A percentile compares a stretch with the other conserved stretches of the same genome.
Evolutionary conservation across 2,888 invertebrate species (phyloP).

Genomic region (Nomada hirtipes): DNA sequence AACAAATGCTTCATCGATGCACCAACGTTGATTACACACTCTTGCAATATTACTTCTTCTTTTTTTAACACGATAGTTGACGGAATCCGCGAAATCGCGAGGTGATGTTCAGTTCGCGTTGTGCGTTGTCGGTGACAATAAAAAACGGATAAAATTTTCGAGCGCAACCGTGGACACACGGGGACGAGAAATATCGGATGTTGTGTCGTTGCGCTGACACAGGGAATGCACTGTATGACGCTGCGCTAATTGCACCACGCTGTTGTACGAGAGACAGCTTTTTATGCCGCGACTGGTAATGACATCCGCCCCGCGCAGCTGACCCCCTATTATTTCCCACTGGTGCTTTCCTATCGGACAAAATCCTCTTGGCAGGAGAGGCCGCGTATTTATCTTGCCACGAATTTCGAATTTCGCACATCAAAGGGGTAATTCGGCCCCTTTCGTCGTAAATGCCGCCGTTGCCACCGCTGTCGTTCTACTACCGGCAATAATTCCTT

Average conservation of each 20-base stretch:
- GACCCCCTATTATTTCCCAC: constrained; percentile 77
- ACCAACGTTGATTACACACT: too few relatives aligned
- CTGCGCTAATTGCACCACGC: constrained; percentile 65
- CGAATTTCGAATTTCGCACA: constrained; percentile 31
- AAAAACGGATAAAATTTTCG: constrained; percentile 60
- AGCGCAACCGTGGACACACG: constrained; percentile 14
- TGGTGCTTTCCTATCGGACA: constrained; percentile 55
- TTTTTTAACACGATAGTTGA: not conserved
- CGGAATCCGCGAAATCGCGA: constrained; percentile 24
- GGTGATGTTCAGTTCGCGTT: constrained; percentile 2
- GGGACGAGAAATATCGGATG: constrained; percentile 57
- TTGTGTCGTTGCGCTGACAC: constrained; percentile 54
- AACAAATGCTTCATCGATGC: too few relatives aligned
- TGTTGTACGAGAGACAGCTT: constrained; percentile 68
- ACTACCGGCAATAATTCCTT: constrained; percentile 16
- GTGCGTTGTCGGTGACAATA: constrained; percentile 27
- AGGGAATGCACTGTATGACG: constrained; percentile 66
- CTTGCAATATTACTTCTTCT: not conserved
- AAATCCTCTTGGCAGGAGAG: constrained; percentile 48
- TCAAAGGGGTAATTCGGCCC: constrained; percentile 12
- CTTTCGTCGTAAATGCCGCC: constrained; percentile 21
- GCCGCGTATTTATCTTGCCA: constrained; percentile 50
- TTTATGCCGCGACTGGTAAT: constrained; percentile 75
- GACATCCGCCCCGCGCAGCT: constrained; percentile 77
- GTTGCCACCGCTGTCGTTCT: not conserved